A percentile compares a stretch with the other conserved stretches of the same genome.
phyloP scores from a whole-genome alignment of 2,113 vertebrate species.

The Barnardius zonarius region DNA sequence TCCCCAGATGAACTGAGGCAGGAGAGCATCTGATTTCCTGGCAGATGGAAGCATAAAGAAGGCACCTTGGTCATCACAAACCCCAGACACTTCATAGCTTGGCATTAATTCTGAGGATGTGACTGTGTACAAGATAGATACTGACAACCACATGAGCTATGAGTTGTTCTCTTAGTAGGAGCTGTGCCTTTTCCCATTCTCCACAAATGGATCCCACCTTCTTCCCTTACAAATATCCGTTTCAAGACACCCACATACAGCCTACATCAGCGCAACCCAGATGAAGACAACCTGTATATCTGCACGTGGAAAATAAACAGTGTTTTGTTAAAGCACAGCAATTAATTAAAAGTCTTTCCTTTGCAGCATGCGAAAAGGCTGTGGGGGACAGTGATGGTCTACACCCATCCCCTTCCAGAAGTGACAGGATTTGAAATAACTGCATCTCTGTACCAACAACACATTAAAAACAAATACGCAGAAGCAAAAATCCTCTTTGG shows the following conservation, averaged over 20 bases:
- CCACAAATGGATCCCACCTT: not conserved
- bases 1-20: not conserved
- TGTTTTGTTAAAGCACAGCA: too few species aligned
- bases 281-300: not conserved
- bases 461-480: not conserved
- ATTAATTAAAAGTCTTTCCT: not conserved
- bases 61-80: not conserved
- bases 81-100: not conserved
- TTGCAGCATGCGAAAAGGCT: not conserved
- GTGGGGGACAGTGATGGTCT: not conserved
- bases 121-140: too few species aligned
- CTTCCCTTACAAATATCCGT: not conserved
- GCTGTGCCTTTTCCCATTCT: not conserved
- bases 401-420: not conserved
- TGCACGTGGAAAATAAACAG: accelerated
- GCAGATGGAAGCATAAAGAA: not conserved
- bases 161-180: not conserved
- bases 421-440: not conserved
- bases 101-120: not conserved
- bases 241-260: not conserved
- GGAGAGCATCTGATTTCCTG: accelerated
- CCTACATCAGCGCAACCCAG: not conserved
- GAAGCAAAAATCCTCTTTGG: not conserved
- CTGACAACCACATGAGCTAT: not conserved
- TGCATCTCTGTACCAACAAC: not conserved